phyloP scores from a whole-genome alignment of 2,797 vertebrate species.

The Microhierax caerulescens region DNA sequence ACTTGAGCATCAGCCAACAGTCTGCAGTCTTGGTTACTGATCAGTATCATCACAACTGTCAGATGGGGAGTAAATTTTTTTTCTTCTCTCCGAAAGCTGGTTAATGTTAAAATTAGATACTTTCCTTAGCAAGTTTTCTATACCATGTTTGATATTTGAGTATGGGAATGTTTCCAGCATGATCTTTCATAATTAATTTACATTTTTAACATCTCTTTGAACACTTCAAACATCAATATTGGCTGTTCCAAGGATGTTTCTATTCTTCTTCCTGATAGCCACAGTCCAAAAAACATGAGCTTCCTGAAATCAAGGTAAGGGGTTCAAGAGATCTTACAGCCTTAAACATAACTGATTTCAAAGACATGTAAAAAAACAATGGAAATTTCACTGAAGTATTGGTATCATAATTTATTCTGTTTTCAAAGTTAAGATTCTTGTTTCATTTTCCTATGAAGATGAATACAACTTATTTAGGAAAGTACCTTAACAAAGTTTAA shows the following conservation, averaged over 20 bases:
- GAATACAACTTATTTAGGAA: neutral
- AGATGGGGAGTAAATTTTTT: neutral
- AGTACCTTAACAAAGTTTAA: neutral
- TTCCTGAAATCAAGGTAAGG: neutral
- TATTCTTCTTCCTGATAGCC: neutral
- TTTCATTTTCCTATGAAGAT: neutral
- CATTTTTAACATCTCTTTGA: neutral
- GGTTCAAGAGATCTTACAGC: neutral
- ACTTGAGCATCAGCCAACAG: constrained; percentile 71
- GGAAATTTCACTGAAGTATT: neutral
- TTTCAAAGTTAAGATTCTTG: neutral
- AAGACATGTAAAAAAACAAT: neutral
- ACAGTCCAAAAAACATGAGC: neutral
- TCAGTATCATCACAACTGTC: constrained; percentile 54
- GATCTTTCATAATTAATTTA: neutral
- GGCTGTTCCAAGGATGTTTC: neutral
- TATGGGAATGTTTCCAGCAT: neutral
- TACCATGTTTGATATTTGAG: neutral
- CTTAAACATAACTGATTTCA: constrained; percentile 18
- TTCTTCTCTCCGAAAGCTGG: neutral
- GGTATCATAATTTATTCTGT: neutral
- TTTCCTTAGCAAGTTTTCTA: neutral
- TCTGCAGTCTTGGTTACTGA: constrained; percentile 66
- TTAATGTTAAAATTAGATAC: neutral
- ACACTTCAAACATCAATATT: neutral